Conservation (phyloP, 2,888 invertebrate genomes). For the Coelinius sp. region DNA sequence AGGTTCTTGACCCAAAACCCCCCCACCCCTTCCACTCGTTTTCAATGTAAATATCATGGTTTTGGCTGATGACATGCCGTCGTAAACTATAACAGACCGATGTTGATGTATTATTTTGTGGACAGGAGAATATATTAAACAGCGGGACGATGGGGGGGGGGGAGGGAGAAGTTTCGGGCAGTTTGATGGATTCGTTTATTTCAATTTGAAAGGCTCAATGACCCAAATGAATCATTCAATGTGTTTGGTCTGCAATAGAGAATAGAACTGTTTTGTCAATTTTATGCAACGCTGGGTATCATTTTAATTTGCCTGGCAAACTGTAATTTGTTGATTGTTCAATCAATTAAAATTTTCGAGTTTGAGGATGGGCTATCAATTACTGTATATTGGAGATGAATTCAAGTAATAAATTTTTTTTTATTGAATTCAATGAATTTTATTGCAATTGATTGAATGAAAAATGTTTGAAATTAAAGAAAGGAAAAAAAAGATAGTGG, state of each 20-base stretch:
- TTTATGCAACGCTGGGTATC: background rate
- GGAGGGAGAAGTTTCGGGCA: background rate
- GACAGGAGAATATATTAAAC: background rate
- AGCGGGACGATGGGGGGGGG: background rate
- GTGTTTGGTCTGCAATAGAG: conserved; percentile 1
- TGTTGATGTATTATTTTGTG: background rate
- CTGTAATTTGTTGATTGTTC: conserved; percentile 18
- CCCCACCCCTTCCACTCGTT: background rate
- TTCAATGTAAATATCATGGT: background rate
- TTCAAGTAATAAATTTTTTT: background rate
- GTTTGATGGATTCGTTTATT: background rate
- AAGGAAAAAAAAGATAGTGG: too few relatives aligned
- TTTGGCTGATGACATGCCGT: background rate
- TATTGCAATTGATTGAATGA: background rate
- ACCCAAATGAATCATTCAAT: background rate
- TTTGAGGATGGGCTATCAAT: conserved; percentile 5
- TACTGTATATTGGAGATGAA: background rate
- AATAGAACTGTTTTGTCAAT: background rate
- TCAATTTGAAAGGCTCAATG: background rate
- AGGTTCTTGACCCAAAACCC: conserved; percentile 9
- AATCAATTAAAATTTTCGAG: background rate
- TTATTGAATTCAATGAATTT: background rate
- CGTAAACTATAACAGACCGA: background rate
- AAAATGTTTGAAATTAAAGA: background rate
- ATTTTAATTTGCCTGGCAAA: conserved; percentile 6